Percentiles rank a stretch among this genome's conserved stretches.
Evolutionary conservation across 2,888 invertebrate species (phyloP).

Genomic region (Meandrusa payeni): DNA sequence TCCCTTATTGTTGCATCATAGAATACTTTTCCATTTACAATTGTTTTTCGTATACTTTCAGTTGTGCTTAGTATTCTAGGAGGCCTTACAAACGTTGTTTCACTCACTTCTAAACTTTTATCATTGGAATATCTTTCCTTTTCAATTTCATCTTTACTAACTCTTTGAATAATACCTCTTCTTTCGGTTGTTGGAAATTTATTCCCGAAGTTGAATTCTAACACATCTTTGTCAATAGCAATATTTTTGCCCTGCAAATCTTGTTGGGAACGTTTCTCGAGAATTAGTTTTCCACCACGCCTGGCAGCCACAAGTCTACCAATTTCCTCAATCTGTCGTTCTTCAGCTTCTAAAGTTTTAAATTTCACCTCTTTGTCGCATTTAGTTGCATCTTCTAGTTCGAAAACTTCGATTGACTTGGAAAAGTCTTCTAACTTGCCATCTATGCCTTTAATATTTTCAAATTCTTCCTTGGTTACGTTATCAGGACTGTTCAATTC

Average conservation of each 20-base stretch:
- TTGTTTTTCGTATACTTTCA: conserved; percentile 66
- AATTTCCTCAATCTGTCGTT: conserved; percentile 73
- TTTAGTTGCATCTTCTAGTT: conserved; percentile 62
- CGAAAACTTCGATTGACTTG: conserved; percentile 65
- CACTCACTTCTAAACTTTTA: conserved; percentile 70
- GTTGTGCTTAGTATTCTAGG: conserved; percentile 66
- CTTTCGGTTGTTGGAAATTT: conserved; percentile 58
- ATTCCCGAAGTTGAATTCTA: conserved; percentile 64
- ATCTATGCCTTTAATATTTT: conserved; percentile 62
- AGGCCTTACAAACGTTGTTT: conserved; percentile 66
- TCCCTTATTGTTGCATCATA: conserved; percentile 71
- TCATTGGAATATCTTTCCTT: conserved; percentile 52
- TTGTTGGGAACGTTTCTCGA: conserved; percentile 68
- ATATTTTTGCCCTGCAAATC: conserved; percentile 63
- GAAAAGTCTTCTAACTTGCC: conserved; percentile 68
- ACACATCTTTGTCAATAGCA: conserved; percentile 56
- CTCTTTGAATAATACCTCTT: conserved; percentile 61
- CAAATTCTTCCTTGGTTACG: conserved; percentile 38
- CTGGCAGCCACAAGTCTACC: conserved; percentile 66
- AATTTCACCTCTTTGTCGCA: conserved; percentile 56
- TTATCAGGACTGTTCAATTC: conserved; percentile 41
- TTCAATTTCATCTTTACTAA: conserved; percentile 69
- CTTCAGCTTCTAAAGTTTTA: conserved; percentile 71
- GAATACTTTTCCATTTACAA: conserved; percentile 71
- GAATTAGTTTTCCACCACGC: conserved; percentile 56